These are phyloP conservation scores for Artibeus lituratus DNA, from an alignment of 2,797 vertebrate species.

Conservation along the genomic window DNA sequence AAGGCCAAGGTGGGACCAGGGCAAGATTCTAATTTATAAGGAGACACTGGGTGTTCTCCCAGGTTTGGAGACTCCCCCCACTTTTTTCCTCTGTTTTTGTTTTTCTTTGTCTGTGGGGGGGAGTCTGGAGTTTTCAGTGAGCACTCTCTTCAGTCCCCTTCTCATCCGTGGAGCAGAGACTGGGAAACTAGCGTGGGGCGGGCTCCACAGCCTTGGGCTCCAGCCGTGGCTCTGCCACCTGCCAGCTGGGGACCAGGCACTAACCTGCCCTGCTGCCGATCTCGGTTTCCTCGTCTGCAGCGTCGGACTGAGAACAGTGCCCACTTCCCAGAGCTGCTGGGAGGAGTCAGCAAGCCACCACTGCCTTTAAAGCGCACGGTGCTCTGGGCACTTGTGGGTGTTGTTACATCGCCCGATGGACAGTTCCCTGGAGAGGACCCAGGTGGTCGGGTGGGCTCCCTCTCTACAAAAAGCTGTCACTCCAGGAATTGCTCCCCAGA, in stretches of 20 bases:
- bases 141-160: background rate
- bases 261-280: too few species aligned
- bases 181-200: background rate
- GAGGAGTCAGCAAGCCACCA: background rate
- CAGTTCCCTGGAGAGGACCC: background rate
- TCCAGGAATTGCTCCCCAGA: background rate
- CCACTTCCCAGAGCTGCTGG: background rate
- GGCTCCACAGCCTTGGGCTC: background rate
- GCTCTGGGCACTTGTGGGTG: background rate
- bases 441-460: background rate
- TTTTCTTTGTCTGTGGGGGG: background rate
- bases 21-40: background rate
- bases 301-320: background rate
- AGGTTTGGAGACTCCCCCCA: background rate
- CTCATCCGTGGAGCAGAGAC: background rate
- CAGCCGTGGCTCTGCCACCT: too few species aligned
- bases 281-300: conserved; percentile 8
- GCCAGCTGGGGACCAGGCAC: background rate
- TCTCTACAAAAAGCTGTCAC: background rate
- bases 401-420: too few species aligned
- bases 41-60: background rate
- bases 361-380: background rate
- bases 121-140: background rate
- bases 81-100: background rate
- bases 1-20: background rate